Evolutionary conservation across 2,888 invertebrate species (phyloP), one percentile per base, ranked within the genome.

Genomic region (Cataglyphis cursor): DNA sequence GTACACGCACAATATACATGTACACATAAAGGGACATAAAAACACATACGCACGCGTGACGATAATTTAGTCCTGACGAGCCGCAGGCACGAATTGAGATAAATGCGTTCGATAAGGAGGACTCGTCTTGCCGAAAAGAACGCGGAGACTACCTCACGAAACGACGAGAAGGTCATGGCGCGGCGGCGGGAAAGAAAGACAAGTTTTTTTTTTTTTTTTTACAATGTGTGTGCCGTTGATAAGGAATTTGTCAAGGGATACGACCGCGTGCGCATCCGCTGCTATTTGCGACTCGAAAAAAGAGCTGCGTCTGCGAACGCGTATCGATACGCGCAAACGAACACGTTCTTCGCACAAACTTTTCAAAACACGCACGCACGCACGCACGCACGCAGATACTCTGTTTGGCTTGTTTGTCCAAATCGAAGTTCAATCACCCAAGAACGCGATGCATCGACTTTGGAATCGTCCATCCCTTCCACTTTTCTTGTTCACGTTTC

Each of bases 31-130:
- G 21, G 18, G 35, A 48, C 3, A 3, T 3, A 0, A 6, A 24
- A 38, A 35, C 8, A 54, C 6, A 59, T 31, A 21, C 28, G 51
- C 31, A 3, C 31, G 62, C 64, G 64, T 57, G 31, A 64, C 21
- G 64, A 62, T 82, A 82, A 82, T 75, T 81, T 75, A 82, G 24
- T 44, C 75, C 38, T 57, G 64, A 75, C 82, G 75, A 75, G 64
- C 64, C 81, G 57, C 44, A 74, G 54, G 44, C 64, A 75, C 82
- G 65, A 54, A 65, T 64, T 57, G 57, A 82, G 82, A 82, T 75
- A 75, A 82, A 75, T 57, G 59, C 59, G 35, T 1, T 18, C 41
- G 75, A 75, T 82, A 82, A 75, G 65, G 24, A 38, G 74, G 24
- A 65, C 24, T 82, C 59, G 59, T 21, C 24, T 57, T 48, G 78